Conservation (phyloP, 2,888 invertebrate genomes). For the Fragum whitleyi region DNA sequence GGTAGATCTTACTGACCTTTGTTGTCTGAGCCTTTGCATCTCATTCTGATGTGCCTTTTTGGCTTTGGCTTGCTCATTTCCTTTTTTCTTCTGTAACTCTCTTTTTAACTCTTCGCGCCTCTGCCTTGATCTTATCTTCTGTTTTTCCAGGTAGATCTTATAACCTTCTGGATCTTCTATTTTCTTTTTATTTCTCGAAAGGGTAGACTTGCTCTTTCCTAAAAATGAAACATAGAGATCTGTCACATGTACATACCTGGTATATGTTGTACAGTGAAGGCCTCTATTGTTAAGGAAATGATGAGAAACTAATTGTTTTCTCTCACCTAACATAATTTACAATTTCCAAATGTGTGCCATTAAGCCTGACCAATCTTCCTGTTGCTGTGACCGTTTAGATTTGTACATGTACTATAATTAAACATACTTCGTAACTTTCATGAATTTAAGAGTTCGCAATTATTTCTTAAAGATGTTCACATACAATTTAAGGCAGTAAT, state of each 20-base stretch:
- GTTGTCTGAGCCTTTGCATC: slow-evolving; percentile 38
- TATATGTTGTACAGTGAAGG: slow-evolving; percentile 20
- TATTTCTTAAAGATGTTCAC: neutral
- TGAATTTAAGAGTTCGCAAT: slow-evolving; percentile 12
- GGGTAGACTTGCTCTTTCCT: slow-evolving; percentile 29
- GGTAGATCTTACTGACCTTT: slow-evolving; percentile 38
- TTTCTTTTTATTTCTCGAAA: slow-evolving; percentile 34
- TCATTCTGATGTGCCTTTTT: slow-evolving; percentile 36
- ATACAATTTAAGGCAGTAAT: neutral
- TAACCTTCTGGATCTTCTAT: slow-evolving; percentile 38
- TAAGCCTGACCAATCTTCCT: slow-evolving; percentile 1
- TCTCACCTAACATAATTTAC: slow-evolving; percentile 5
- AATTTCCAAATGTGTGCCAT: slow-evolving; percentile 14
- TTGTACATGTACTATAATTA: slow-evolving; percentile 3
- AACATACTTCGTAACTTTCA: slow-evolving; percentile 16
- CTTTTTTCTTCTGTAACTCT: slow-evolving; percentile 41
- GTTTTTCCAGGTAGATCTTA: slow-evolving; percentile 30
- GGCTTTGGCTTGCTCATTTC: slow-evolving; percentile 19
- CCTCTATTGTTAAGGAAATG: slow-evolving; percentile 6
- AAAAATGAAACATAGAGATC: slow-evolving; percentile 21
- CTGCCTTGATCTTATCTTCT: slow-evolving; percentile 28
- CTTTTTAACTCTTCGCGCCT: slow-evolving; percentile 27
- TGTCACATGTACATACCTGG: neutral
- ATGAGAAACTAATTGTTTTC: slow-evolving; percentile 15
- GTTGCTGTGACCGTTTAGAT: slow-evolving; percentile 7